These are phyloP conservation scores for Acrobeloides nanus DNA, from an alignment of 2,888 invertebrate genomes.

Conservation along the genomic window DNA sequence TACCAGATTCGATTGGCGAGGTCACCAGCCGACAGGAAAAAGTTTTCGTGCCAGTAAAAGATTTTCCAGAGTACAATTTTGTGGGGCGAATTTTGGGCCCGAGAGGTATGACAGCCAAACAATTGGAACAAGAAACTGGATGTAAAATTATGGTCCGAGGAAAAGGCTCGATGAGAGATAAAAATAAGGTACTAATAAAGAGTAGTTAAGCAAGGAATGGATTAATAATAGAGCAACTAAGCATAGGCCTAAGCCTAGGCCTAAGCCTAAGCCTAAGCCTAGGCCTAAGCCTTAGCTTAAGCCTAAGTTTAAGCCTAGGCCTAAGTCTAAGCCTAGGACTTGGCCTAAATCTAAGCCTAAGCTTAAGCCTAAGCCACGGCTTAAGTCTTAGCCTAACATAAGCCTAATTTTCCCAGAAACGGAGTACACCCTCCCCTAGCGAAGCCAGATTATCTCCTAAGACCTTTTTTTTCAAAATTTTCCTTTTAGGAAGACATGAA, in stretches of 20 bases:
- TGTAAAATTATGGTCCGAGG: conserved; percentile 98
- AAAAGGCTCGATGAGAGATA: conserved; percentile 50
- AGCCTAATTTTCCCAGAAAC: neutral
- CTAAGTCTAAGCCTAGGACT: too few species aligned
- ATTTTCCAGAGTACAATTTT: conserved; percentile 94
- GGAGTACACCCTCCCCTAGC: neutral
- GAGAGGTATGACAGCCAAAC: conserved; percentile 99
- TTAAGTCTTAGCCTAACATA: too few species aligned
- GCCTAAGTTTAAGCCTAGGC: too few species aligned
- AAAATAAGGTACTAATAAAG: conserved; percentile 35
- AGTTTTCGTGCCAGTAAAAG: conserved; percentile 98
- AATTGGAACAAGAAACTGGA: conserved; percentile 98
- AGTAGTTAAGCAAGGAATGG: neutral
- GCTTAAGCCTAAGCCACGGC: too few species aligned
- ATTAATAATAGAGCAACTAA: too few species aligned
- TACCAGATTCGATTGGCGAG: conserved; percentile 51
- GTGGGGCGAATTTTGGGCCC: conserved; percentile 98
- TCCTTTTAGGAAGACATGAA: conserved; percentile 87
- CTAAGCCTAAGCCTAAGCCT: too few species aligned
- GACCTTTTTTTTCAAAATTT: conserved; percentile 1
- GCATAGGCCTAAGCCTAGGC: too few species aligned
- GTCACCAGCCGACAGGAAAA: conserved; percentile 91
- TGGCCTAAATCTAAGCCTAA: too few species aligned
- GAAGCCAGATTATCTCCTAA: neutral
- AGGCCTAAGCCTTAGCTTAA: too few species aligned